Evolutionary conservation across 35 echinoderm and acorn worm species (phyloP).

Genomic region (Diadema setosum): DNA sequence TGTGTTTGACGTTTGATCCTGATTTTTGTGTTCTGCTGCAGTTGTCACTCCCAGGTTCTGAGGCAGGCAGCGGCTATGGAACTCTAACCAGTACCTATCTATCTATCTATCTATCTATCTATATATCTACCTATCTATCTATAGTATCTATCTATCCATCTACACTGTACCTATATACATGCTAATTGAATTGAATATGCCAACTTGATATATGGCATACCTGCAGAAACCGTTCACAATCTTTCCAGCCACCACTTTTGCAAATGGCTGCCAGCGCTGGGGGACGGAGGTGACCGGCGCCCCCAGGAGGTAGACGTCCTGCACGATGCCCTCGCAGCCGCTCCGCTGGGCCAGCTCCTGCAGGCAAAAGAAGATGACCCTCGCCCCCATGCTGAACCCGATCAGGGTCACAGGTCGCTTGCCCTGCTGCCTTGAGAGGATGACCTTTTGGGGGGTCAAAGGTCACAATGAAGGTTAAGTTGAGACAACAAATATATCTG

Average conservation of each 20-base stretch:
- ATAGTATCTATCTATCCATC: too few relatives aligned
- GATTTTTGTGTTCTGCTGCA: too few relatives aligned
- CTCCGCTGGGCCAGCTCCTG: constrained; percentile 71
- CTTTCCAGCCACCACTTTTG: constrained; percentile 81
- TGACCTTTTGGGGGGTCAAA: background rate
- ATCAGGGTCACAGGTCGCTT: constrained; percentile 93
- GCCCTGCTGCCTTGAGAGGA: constrained; percentile 53
- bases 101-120: too few relatives aligned
- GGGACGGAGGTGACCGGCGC: constrained; percentile 51
- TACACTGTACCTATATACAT: too few relatives aligned
- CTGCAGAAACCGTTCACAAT: constrained; percentile 89
- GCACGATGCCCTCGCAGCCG: constrained; percentile 84
- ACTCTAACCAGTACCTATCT: too few relatives aligned
- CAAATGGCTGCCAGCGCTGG: constrained; percentile 64
- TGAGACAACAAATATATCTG: background rate
- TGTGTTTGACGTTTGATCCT: background rate
- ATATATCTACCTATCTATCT: too few relatives aligned
- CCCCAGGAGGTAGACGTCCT: constrained; percentile 81
- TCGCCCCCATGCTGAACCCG: constrained; percentile 96
- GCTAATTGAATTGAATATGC: too few relatives aligned
- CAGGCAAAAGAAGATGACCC: constrained; percentile 88
- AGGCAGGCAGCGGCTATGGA: too few relatives aligned
- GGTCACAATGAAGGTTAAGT: background rate
- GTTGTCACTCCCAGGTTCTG: too few relatives aligned
- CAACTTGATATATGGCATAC: too few relatives aligned